A percentile compares a stretch with the other conserved stretches of the same genome.
These are phyloP conservation scores for Strongylocentrotus purpuratus DNA, from an alignment of 35 echinoderm and acorn worm genomes.

Conservation along the genomic window DNA sequence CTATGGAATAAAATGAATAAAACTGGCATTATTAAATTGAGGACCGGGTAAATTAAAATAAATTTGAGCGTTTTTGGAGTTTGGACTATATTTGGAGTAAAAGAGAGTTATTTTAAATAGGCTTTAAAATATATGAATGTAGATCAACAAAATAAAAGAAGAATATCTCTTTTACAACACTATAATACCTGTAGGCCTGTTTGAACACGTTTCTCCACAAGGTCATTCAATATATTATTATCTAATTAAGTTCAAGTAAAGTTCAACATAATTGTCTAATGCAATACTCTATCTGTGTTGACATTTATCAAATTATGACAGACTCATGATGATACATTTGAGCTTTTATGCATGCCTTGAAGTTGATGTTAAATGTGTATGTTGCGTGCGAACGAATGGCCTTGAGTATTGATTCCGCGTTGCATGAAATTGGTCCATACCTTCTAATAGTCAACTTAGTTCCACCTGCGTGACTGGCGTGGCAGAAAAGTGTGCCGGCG, in stretches of 20 bases:
- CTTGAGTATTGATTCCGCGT: not conserved
- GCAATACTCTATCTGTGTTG: not conserved
- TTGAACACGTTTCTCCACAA: not conserved
- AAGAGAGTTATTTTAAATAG: too few species aligned
- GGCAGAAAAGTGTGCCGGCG: not conserved
- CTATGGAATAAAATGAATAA: too few species aligned
- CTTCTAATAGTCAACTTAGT: not conserved
- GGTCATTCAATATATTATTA: not conserved
- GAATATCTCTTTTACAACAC: not conserved
- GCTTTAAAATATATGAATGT: too few species aligned
- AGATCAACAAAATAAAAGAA: too few species aligned
- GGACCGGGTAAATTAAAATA: too few species aligned
- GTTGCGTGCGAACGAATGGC: not conserved
- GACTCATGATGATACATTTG: not conserved
- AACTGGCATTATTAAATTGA: too few species aligned
- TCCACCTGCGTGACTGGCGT: not conserved
- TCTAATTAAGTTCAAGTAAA: not conserved
- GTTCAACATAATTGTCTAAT: not conserved
- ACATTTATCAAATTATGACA: not conserved
- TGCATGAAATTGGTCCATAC: not conserved
- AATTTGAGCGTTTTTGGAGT: too few species aligned
- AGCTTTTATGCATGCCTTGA: not conserved
- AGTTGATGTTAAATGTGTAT: not conserved
- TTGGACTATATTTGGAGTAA: too few species aligned
- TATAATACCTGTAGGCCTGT: not conserved